A percentile compares a stretch with the other conserved stretches of the same genome.
Conservation (phyloP, 2,888 invertebrate genomes). For the Megalurothrips usitatus region DNA sequence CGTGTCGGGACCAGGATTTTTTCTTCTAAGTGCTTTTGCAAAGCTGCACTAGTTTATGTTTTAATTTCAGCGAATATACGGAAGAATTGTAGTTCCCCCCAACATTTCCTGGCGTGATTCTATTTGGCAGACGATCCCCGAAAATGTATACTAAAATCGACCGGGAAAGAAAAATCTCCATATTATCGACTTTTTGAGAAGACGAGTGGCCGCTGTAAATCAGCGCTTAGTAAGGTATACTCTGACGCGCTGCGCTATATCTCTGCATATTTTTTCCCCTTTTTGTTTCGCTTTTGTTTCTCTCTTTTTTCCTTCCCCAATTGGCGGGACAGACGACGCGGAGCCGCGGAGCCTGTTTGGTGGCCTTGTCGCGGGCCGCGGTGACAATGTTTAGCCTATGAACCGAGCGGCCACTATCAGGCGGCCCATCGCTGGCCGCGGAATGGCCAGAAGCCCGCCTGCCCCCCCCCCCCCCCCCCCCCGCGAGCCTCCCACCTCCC, state of each 20-base stretch:
- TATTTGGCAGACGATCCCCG: too few species aligned
- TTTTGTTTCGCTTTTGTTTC: neutral
- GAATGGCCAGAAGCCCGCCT: too few species aligned
- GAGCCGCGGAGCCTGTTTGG: neutral
- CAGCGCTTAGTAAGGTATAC: neutral
- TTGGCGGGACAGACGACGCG: neutral
- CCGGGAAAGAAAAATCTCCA: neutral
- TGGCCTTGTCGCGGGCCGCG: neutral
- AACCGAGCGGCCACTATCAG: too few species aligned
- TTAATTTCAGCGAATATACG: neutral
- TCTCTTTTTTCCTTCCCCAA: neutral
- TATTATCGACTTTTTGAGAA: neutral
- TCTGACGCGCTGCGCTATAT: neutral
- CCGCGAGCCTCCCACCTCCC: too few species aligned
- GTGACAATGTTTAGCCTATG: too few species aligned
- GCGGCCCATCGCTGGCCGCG: too few species aligned
- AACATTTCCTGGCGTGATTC: too few species aligned
- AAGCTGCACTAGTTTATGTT: too few species aligned
- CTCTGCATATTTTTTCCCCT: neutral
- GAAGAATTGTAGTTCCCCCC: neutral
- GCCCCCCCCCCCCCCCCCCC: too few species aligned
- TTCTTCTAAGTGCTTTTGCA: too few species aligned
- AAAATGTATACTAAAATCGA: neutral
- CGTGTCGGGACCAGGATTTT: too few species aligned
- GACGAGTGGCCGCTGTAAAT: neutral